Conservation (phyloP, 2,797 vertebrate genomes). For the Acipenser oxyrinchus region DNA sequence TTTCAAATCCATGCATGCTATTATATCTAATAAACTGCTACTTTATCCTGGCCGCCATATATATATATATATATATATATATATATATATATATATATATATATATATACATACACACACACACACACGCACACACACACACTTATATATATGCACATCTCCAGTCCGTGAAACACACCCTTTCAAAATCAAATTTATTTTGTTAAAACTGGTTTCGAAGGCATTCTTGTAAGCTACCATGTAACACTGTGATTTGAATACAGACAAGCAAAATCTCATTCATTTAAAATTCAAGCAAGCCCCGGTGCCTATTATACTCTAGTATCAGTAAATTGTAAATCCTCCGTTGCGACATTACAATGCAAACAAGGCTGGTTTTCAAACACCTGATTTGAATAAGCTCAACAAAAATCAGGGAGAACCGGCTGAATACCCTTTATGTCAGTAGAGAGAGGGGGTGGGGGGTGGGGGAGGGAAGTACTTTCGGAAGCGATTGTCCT, state of each 20-base stretch:
- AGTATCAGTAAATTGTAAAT: conserved; percentile 71
- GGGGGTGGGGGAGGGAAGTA: conserved; percentile 31
- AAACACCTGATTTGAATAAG: conserved; percentile 73
- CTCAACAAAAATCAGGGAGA: conserved; percentile 42
- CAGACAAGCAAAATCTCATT: conserved; percentile 59
- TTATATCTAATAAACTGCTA: conserved; percentile 65
- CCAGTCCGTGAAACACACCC: conserved; percentile 61
- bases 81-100: too few species aligned
- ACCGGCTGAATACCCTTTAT: conserved; percentile 13
- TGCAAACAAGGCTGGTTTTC: conserved; percentile 77
- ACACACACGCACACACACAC: too few species aligned
- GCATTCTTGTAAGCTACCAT: conserved; percentile 70
- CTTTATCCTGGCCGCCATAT: conserved; percentile 61
- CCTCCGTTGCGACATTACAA: conserved; percentile 56
- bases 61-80: too few species aligned
- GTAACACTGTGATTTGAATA: conserved; percentile 67
- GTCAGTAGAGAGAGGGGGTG: conserved; percentile 41
- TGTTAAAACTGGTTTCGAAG: conserved; percentile 62
- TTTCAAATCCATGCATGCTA: conserved; percentile 62
- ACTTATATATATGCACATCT: conserved; percentile 15
- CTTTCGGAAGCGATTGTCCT: conserved; percentile 51
- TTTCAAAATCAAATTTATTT: conserved; percentile 73
- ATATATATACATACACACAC: too few species aligned
- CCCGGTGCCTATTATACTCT: conserved; percentile 41
- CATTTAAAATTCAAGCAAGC: conserved; percentile 52